These are phyloP conservation scores for Epinotia brunnichana DNA, from an alignment of 2,888 invertebrate genomes.

Conservation along the genomic window DNA sequence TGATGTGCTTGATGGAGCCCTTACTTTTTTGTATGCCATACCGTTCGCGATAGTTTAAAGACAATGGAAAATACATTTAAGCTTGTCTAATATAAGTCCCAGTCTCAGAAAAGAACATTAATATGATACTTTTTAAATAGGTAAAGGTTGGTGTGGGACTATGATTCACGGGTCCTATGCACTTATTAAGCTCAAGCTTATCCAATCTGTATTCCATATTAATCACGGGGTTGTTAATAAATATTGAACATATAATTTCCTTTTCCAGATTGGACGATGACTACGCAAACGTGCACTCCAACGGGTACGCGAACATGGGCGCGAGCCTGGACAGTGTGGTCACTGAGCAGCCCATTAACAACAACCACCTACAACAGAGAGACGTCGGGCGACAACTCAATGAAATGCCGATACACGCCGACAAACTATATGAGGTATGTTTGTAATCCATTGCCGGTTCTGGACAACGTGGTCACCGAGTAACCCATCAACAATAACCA, in stretches of 20 bases:
- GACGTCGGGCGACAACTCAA: slow-evolving; percentile 65
- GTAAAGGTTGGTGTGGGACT: too few relatives aligned
- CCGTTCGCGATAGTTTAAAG: too few relatives aligned
- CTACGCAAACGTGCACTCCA: slow-evolving; percentile 79
- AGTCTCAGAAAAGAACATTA: too few relatives aligned
- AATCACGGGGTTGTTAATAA: too few relatives aligned
- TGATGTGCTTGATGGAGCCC: background rate
- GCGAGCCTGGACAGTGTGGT: slow-evolving; percentile 75
- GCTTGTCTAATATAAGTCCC: too few relatives aligned
- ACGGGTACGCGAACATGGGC: slow-evolving; percentile 73
- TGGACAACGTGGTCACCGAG: slow-evolving; percentile 71
- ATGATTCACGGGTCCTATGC: too few relatives aligned
- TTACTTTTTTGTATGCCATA: too few relatives aligned
- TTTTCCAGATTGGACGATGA: slow-evolving; percentile 72
- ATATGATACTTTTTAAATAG: too few relatives aligned
- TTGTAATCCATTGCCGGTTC: background rate
- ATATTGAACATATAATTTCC: too few relatives aligned
- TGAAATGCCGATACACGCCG: slow-evolving; percentile 76
- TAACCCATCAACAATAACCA: slow-evolving; percentile 79
- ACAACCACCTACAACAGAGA: slow-evolving; percentile 71
- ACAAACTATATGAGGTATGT: slow-evolving; percentile 76
- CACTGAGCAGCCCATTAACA: slow-evolving; percentile 75
- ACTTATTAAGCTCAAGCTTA: too few relatives aligned
- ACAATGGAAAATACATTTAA: too few relatives aligned
- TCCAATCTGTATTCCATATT: too few relatives aligned